These are phyloP conservation scores for Phataginus tetradactyla DNA, from an alignment of 2,797 vertebrate species.

Conservation along the genomic window DNA sequence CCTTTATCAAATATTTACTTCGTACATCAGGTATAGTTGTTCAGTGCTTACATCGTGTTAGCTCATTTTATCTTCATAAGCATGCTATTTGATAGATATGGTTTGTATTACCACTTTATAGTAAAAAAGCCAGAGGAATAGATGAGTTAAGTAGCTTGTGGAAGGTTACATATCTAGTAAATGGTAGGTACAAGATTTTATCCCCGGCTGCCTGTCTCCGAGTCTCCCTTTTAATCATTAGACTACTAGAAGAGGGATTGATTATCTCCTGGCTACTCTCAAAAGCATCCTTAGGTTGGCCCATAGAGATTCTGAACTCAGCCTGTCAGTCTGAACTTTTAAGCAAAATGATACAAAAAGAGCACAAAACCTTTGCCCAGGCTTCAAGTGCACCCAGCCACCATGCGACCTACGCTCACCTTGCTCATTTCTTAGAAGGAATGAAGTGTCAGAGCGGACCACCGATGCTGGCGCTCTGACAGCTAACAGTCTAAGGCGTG, in stretches of 20 bases:
- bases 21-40: background rate
- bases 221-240: background rate
- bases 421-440: background rate
- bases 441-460: fast-evolving
- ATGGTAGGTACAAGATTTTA: background rate
- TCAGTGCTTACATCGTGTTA: background rate
- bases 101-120: background rate
- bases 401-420: background rate
- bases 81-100: background rate
- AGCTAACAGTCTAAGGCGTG: background rate
- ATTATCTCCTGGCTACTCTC: background rate
- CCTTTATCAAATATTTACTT: background rate
- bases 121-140: background rate
- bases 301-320: background rate
- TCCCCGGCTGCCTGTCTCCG: background rate
- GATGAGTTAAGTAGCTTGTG: background rate
- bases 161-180: background rate
- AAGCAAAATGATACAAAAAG: background rate
- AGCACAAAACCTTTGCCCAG: background rate
- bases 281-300: background rate
- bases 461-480: fast-evolving
- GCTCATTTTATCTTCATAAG: slow-evolving; percentile 29
- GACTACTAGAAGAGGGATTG: background rate
- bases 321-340: background rate
- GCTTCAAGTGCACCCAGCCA: too few species aligned